These are phyloP conservation scores for Poecilia wingei DNA, from an alignment of 2,797 vertebrate species.

Conservation along the genomic window DNA sequence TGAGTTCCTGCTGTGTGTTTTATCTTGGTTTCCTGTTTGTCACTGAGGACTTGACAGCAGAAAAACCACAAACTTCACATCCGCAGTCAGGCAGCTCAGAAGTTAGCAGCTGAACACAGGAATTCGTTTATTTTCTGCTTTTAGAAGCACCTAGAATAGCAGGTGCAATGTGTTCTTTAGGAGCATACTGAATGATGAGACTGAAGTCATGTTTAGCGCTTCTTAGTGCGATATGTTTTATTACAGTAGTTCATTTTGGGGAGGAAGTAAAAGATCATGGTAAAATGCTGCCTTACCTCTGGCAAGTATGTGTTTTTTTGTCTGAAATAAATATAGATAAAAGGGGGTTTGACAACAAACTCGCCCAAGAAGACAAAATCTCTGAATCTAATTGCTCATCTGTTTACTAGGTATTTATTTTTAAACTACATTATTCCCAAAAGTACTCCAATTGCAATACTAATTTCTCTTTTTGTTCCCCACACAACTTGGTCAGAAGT, in stretches of 20 bases:
- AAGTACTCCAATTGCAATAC: neutral
- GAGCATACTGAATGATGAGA: neutral
- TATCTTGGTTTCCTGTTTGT: slow-evolving; percentile 63
- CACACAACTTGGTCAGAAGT: neutral
- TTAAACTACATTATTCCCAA: neutral
- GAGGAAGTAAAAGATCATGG: neutral
- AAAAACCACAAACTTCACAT: slow-evolving; percentile 49
- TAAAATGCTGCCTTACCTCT: neutral
- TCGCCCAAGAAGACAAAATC: no score
- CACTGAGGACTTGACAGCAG: slow-evolving; percentile 13
- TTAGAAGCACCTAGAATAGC: neutral
- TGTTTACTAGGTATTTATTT: no score
- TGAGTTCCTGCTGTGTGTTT: neutral
- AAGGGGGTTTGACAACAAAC: neutral
- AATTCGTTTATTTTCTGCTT: neutral
- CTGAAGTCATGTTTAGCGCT: neutral
- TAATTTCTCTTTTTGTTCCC: no score
- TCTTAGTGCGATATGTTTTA: neutral
- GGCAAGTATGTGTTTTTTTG: neutral
- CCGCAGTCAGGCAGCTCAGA: neutral
- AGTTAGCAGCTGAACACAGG: neutral
- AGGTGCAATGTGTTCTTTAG: neutral
- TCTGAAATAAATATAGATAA: neutral
- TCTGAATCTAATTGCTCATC: no score
- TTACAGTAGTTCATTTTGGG: neutral